phyloP scores from a whole-genome alignment of 2,797 vertebrate genomes.

The Peromyscus nudipes region DNA sequence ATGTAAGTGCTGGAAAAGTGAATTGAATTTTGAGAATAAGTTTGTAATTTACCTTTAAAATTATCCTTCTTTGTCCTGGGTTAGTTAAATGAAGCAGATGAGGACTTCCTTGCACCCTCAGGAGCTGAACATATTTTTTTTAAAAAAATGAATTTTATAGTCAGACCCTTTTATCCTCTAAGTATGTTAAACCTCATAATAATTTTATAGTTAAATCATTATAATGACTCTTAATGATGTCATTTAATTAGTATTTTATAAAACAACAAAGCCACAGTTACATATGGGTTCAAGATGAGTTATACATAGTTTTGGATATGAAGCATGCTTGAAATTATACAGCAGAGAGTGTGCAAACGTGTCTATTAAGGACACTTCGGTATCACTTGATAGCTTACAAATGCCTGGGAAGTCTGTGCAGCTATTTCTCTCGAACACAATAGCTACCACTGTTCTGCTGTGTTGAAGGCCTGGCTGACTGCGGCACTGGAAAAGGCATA shows the following conservation, averaged over 20 bases:
- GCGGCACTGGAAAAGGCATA: not conserved
- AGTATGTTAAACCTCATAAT: not conserved
- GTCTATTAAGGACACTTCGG: not conserved
- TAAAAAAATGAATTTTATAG: not conserved
- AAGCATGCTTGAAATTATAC: not conserved
- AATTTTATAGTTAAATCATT: constrained; percentile 1
- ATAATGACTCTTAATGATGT: constrained; percentile 14
- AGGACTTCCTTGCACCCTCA: not conserved
- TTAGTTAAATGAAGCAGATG: constrained; percentile 17
- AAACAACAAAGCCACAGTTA: not conserved
- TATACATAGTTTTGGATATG: constrained; percentile 46
- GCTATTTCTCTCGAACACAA: constrained; percentile 33
- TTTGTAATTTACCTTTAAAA: constrained; percentile 37
- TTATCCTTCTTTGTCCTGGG: not conserved
- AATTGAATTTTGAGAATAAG: constrained; percentile 22
- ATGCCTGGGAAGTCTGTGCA: constrained; percentile 36
- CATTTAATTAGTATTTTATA: constrained; percentile 4
- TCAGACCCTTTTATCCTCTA: not conserved
- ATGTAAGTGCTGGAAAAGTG: not conserved
- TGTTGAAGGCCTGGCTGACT: not conserved
- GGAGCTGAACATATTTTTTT: not conserved
- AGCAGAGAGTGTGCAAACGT: not conserved
- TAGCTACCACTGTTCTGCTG: not conserved
- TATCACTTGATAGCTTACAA: constrained; percentile 28
- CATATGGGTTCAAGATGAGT: constrained; percentile 9